These are phyloP conservation scores for Tonatia bakeri DNA, from an alignment of 2,113 vertebrate genomes.

Conservation along the genomic window DNA sequence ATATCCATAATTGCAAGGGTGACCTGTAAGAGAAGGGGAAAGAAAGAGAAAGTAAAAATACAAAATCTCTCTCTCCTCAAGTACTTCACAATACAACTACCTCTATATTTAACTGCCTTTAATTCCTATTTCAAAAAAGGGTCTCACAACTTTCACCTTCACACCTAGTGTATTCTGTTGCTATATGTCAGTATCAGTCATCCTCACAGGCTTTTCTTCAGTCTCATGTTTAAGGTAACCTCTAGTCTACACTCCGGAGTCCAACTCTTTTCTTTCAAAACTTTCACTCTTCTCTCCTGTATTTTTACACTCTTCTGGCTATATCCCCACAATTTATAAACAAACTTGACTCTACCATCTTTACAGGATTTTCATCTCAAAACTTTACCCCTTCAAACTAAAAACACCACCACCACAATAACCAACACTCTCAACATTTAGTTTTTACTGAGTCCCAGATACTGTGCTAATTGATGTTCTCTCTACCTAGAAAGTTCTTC, in stretches of 20 bases:
- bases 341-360: not conserved
- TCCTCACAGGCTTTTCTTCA: not conserved
- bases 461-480: not conserved
- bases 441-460: not conserved
- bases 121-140: not conserved
- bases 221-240: not conserved
- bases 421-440: not conserved
- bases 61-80: not conserved
- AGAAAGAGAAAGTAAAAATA: constrained; percentile 43
- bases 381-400: not conserved
- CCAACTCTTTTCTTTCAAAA: not conserved
- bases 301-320: not conserved
- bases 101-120: not conserved
- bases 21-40: constrained; percentile 82
- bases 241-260: not conserved
- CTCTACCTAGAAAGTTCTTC: not conserved
- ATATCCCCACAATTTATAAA: not conserved
- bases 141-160: not conserved
- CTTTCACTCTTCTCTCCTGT: not conserved
- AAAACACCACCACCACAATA: not conserved
- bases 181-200: not conserved
- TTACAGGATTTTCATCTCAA: not conserved
- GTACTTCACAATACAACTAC: not conserved
- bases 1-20: constrained; percentile 97
- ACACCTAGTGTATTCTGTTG: not conserved